A percentile compares a stretch with the other conserved stretches of the same genome.
Evolutionary conservation across 2,113 vertebrate species (phyloP).

Genomic region (Martes martes): DNA sequence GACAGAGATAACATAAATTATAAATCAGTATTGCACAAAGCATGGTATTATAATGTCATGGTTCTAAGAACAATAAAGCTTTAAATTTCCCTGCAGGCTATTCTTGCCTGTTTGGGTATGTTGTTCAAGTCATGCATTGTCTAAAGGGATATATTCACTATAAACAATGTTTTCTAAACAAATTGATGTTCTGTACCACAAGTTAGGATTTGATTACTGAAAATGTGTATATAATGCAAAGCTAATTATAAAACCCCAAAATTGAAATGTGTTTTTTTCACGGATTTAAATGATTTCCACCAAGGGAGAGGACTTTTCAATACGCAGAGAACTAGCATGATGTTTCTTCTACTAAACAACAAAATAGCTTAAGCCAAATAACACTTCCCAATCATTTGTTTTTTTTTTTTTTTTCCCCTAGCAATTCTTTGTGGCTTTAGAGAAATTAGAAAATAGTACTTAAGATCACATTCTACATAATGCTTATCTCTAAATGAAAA

Average conservation of each 20-base stretch:
- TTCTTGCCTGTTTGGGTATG: constrained; percentile 25
- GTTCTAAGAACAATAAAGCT: constrained; percentile 56
- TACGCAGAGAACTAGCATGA: background rate
- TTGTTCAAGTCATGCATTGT: constrained; percentile 44
- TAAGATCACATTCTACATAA: constrained; percentile 8
- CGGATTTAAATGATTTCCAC: constrained; percentile 35
- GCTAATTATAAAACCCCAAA: constrained; percentile 59
- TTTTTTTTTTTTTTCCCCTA: background rate
- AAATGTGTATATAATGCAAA: constrained; percentile 54
- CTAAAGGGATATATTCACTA: constrained; percentile 2
- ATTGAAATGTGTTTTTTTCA: constrained; percentile 11
- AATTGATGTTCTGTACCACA: constrained; percentile 21
- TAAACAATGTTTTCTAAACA: constrained; percentile 55
- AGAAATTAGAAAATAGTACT: constrained; percentile 36
- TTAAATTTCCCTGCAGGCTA: constrained; percentile 66
- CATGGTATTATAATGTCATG: constrained; percentile 46
- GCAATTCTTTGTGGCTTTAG: background rate
- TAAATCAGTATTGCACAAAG: constrained; percentile 9
- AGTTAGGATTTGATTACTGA: constrained; percentile 50
- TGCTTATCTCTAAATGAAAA: background rate
- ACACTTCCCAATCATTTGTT: background rate
- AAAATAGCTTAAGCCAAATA: constrained; percentile 44
- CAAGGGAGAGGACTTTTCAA: constrained; percentile 36
- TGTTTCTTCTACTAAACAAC: background rate
- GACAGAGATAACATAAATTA: constrained; percentile 52